These are phyloP conservation scores for Synaphobranchus kaupii DNA, from an alignment of 2,797 vertebrate genomes.

Conservation along the genomic window DNA sequence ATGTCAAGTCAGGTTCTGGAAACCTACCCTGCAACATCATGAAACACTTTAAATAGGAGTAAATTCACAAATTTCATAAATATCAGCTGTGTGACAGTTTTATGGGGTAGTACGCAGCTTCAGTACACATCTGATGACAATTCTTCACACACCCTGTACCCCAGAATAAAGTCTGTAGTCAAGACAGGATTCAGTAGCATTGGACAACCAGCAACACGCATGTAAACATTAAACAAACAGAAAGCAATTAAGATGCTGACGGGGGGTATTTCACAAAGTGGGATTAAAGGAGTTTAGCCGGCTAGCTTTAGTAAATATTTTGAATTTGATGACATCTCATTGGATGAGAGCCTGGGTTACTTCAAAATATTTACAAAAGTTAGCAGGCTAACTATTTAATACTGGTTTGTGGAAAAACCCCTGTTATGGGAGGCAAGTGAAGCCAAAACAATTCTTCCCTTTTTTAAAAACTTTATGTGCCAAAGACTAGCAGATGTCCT, in stretches of 20 bases:
- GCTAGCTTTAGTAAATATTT: no score
- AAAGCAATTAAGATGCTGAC: constrained; percentile 23
- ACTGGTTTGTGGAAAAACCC: no score
- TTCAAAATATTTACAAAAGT: no score
- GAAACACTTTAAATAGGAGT: background rate
- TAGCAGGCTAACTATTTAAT: no score
- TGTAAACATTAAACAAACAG: constrained; percentile 30
- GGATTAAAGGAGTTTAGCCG: no score
- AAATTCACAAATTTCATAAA: constrained; percentile 13
- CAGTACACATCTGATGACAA: background rate
- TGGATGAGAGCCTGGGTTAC: no score
- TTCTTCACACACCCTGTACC: constrained; percentile 21
- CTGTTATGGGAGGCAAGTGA: constrained; percentile 20
- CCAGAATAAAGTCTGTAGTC: constrained; percentile 15
- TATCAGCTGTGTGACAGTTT: background rate
- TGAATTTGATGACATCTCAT: no score
- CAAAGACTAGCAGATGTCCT: background rate
- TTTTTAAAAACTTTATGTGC: constrained; percentile 8
- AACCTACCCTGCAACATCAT: background rate
- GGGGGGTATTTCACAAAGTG: no score
- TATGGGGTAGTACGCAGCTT: background rate
- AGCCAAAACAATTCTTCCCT: constrained; percentile 33
- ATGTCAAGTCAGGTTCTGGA: background rate
- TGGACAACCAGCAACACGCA: constrained; percentile 36
- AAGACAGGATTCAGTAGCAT: constrained; percentile 42